These are phyloP conservation scores for Pterophyllum scalare DNA, from an alignment of 2,113 vertebrate genomes.

Conservation along the genomic window DNA sequence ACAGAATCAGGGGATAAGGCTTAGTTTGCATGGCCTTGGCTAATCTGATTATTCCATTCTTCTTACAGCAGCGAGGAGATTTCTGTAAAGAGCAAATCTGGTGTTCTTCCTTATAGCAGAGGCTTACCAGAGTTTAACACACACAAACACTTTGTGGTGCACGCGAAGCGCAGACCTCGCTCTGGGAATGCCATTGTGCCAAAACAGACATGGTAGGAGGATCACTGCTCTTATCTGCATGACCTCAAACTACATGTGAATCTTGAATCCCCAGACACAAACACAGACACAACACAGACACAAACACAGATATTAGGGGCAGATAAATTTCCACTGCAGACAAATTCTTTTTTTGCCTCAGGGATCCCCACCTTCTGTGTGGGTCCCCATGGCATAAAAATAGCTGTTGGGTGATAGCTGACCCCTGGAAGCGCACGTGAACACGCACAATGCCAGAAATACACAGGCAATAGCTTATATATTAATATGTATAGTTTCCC, in stretches of 20 bases:
- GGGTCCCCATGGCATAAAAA: background rate
- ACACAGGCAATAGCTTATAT: background rate
- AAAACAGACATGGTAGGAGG: background rate
- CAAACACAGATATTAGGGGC: background rate
- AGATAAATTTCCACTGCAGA: background rate
- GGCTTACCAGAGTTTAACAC: background rate
- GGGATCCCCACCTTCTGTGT: background rate
- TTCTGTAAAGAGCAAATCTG: background rate
- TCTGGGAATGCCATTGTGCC: background rate
- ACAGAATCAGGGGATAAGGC: background rate
- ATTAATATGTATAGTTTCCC: background rate
- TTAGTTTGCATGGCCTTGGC: background rate
- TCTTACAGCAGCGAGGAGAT: background rate
- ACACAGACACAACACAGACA: background rate
- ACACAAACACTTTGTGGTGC: background rate
- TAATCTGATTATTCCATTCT: conserved; percentile 7
- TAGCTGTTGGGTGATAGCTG: background rate
- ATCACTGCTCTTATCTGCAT: background rate
- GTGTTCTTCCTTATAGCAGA: background rate
- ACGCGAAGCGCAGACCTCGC: background rate
- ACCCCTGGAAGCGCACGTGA: background rate
- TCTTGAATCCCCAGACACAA: background rate
- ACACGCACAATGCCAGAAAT: background rate
- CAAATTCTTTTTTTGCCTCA: background rate
- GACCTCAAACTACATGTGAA: background rate